Conservation (phyloP, 2,888 invertebrate species). For the Ophion ventricosus region DNA sequence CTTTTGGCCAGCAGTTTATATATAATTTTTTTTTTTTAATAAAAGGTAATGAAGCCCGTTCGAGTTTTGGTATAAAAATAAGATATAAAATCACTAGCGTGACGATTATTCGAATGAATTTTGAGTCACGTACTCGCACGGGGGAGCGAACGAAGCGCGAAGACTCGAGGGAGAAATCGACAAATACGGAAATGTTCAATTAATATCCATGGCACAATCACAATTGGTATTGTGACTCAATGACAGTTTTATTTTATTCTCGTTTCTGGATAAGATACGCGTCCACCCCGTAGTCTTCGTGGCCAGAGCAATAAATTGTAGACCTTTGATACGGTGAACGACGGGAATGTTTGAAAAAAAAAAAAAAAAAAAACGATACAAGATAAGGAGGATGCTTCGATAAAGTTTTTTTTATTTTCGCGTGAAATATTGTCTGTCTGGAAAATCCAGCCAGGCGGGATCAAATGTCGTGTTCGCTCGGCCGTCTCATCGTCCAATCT, state of each 20-base stretch:
- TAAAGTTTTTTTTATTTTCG: conserved; percentile 10
- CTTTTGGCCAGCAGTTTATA: too few species aligned
- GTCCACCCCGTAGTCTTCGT: neutral
- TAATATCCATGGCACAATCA: neutral
- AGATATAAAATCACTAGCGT: too few species aligned
- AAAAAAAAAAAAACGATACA: neutral
- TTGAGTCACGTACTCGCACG: too few species aligned
- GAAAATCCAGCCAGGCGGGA: neutral
- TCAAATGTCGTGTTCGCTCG: neutral
- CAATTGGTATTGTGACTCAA: neutral
- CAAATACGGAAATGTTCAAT: neutral
- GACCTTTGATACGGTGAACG: neutral
- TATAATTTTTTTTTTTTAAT: too few species aligned
- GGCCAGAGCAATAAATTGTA: neutral
- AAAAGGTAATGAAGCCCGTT: neutral
- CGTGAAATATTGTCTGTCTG: neutral
- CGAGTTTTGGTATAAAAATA: too few species aligned
- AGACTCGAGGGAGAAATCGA: neutral
- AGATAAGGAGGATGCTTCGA: neutral
- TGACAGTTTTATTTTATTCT: neutral
- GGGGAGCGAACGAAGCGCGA: too few species aligned
- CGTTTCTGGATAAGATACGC: neutral
- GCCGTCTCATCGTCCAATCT: neutral
- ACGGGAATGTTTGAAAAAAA: neutral
- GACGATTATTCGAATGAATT: too few species aligned